Conservation (phyloP, 2,113 vertebrate genomes). For the Pseudopodoces humilis region DNA sequence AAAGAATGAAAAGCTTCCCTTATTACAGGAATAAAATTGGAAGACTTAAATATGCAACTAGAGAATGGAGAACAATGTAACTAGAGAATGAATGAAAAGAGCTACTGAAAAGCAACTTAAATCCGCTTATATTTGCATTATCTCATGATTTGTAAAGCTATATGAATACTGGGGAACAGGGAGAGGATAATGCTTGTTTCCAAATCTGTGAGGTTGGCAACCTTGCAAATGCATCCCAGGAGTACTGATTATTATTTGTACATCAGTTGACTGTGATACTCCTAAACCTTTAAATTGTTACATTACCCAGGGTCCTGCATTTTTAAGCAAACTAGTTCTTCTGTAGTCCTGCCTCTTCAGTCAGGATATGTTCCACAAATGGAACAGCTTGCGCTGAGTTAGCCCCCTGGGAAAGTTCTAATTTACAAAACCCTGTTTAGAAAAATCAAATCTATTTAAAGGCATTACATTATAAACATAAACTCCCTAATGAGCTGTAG, state of each 20-base stretch:
- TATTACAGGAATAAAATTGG: neutral
- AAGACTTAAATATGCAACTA: neutral
- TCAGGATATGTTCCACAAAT: constrained; percentile 66
- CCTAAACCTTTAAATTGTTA: constrained; percentile 39
- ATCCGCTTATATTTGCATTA: neutral
- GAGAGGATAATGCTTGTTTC: neutral
- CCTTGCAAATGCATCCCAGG: neutral
- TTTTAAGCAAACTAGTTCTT: constrained; percentile 20
- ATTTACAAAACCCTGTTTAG: constrained; percentile 77
- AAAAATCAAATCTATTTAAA: constrained; percentile 79
- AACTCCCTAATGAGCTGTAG: constrained; percentile 79
- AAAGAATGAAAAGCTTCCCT: neutral
- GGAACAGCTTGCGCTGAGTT: constrained; percentile 63
- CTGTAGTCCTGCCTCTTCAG: constrained; percentile 41
- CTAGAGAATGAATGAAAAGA: neutral
- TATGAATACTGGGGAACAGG: neutral
- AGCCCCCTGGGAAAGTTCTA: constrained; percentile 74
- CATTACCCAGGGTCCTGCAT: neutral
- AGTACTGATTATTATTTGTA: neutral
- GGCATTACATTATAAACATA: constrained; percentile 78
- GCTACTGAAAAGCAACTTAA: neutral
- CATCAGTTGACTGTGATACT: neutral
- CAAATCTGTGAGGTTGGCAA: neutral
- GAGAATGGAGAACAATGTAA: neutral
- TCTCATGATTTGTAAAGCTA: neutral